These are phyloP conservation scores for Dascillus cervinus DNA, from an alignment of 2,888 invertebrate genomes.

Conservation along the genomic window DNA sequence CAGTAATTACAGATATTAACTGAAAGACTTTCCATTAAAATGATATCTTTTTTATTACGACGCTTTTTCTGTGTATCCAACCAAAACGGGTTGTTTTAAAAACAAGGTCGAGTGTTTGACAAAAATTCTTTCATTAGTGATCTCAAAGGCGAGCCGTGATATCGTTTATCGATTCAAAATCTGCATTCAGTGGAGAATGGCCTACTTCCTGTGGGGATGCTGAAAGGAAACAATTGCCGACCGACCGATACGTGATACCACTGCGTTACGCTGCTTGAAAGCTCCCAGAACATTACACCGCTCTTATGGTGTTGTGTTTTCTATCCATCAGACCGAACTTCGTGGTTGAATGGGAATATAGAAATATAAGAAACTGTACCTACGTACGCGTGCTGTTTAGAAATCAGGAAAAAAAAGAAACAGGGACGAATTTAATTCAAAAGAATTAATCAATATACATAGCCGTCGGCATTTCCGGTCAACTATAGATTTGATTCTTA, in stretches of 20 bases:
- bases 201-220: conserved; percentile 18
- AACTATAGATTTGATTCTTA: too few relatives aligned
- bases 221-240: conserved; percentile 21
- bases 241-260: conserved; percentile 21
- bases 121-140: conserved; percentile 6
- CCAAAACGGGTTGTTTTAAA: conserved; percentile 6
- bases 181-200: conserved; percentile 21
- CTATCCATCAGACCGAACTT: too few relatives aligned
- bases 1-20: conserved; percentile 15
- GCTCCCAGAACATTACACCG: conserved; percentile 16
- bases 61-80: neutral
- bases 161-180: conserved; percentile 20
- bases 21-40: conserved; percentile 7
- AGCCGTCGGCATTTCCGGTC: too few relatives aligned
- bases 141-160: conserved; percentile 13
- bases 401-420: too few relatives aligned
- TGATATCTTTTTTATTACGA: neutral
- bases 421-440: too few relatives aligned
- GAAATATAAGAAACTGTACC: too few relatives aligned
- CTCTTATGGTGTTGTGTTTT: too few relatives aligned
- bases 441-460: too few relatives aligned
- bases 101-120: conserved; percentile 5
- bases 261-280: conserved; percentile 15
- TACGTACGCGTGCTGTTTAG: too few relatives aligned
- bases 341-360: too few relatives aligned